These are phyloP conservation scores for Mylabris sibirica DNA, from an alignment of 2,888 invertebrate species.

Conservation along the genomic window DNA sequence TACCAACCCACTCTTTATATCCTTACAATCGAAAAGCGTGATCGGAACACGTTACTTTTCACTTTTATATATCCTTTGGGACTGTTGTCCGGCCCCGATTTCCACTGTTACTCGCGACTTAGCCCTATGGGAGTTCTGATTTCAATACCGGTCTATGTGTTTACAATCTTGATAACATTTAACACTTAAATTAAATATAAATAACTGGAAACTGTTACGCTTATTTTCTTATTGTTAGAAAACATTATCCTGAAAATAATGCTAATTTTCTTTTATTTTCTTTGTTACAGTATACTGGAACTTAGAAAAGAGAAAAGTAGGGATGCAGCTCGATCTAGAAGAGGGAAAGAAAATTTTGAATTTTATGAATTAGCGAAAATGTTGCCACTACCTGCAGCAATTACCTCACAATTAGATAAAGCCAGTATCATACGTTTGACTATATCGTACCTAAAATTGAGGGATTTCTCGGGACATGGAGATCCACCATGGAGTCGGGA, in stretches of 20 bases:
- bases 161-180: slow-evolving; percentile 34
- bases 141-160: slow-evolving; percentile 55
- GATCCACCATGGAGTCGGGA: slow-evolving; percentile 96
- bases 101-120: slow-evolving; percentile 54
- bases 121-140: slow-evolving; percentile 56
- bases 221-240: slow-evolving; percentile 17
- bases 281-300: slow-evolving; percentile 85
- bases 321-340: slow-evolving; percentile 88
- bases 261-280: slow-evolving; percentile 24
- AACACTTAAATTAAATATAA: slow-evolving; percentile 36
- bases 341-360: slow-evolving; percentile 96
- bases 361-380: slow-evolving; percentile 96
- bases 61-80: slow-evolving; percentile 62
- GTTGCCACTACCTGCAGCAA: slow-evolving; percentile 89
- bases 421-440: slow-evolving; percentile 96
- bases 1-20: slow-evolving; percentile 36
- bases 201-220: slow-evolving; percentile 26
- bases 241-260: background rate
- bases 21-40: slow-evolving; percentile 34
- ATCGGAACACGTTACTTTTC: slow-evolving; percentile 58
- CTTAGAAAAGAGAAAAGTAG: slow-evolving; percentile 92
- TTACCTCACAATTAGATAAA: slow-evolving; percentile 93
- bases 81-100: slow-evolving; percentile 57
- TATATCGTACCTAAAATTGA: slow-evolving; percentile 92
- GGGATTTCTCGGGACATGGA: slow-evolving; percentile 94